phyloP scores from a whole-genome alignment of 2,113 vertebrate genomes.

The Chlamydotis undulata region DNA sequence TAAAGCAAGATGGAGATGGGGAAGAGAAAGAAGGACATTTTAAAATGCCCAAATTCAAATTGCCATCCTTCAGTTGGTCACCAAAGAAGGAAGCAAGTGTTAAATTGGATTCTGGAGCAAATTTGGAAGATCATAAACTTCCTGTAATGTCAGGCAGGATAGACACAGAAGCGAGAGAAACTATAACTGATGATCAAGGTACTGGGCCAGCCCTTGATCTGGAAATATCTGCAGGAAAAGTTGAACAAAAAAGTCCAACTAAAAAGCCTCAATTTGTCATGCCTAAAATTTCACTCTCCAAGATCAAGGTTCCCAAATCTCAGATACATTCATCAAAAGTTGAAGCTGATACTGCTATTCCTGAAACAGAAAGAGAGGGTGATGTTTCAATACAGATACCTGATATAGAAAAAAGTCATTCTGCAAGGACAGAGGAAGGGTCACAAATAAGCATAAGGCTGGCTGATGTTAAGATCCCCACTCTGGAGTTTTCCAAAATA shows the following conservation, averaged over 20 bases:
- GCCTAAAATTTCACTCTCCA: constrained; percentile 55
- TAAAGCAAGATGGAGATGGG: neutral
- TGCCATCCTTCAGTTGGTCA: constrained; percentile 66
- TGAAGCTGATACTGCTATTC: neutral
- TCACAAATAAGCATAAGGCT: constrained; percentile 46
- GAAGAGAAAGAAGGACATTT: constrained; percentile 59
- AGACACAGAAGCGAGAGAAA: neutral
- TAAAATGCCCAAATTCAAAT: constrained; percentile 65
- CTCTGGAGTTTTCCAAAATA: neutral
- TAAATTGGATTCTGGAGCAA: neutral
- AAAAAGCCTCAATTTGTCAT: constrained; percentile 39
- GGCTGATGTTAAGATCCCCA: neutral
- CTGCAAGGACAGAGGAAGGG: neutral
- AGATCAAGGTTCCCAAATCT: constrained; percentile 25
- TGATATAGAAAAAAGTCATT: constrained; percentile 18
- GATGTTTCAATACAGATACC: constrained; percentile 7
- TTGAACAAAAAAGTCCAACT: neutral
- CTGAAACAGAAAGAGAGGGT: neutral
- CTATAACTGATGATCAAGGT: neutral
- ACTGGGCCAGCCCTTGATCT: neutral
- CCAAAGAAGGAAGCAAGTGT: constrained; percentile 60
- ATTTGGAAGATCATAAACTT: neutral
- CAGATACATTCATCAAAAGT: neutral
- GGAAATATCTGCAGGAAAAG: neutral
- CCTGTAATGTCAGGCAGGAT: neutral